These are phyloP conservation scores for Amphiprion clarkii DNA, from an alignment of 2,797 vertebrate species.

Conservation along the genomic window DNA sequence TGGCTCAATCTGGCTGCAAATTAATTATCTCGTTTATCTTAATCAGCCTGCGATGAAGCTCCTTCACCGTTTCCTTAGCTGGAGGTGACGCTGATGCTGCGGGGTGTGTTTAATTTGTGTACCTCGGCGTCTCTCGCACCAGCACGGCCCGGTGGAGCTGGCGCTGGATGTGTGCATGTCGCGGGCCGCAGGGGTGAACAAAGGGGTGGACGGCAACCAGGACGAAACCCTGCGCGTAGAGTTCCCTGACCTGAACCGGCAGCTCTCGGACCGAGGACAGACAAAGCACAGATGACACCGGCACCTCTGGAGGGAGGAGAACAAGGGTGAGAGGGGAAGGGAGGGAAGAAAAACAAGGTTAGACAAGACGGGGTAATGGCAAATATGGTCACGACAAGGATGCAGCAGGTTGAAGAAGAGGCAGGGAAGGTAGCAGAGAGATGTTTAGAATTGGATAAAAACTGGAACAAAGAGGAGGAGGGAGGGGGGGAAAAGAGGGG, in stretches of 20 bases:
- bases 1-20: slow-evolving; percentile 33
- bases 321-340: background rate
- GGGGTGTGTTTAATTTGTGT: slow-evolving; percentile 5
- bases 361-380: slow-evolving; percentile 16
- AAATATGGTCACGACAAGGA: slow-evolving; percentile 35
- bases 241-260: slow-evolving; percentile 91
- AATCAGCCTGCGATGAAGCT: slow-evolving; percentile 19
- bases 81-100: background rate
- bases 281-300: slow-evolving; percentile 90
- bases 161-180: slow-evolving; percentile 89
- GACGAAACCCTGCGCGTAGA: slow-evolving; percentile 93
- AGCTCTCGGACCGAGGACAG: slow-evolving; percentile 93
- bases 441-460: slow-evolving; percentile 23
- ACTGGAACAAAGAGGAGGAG: slow-evolving; percentile 39
- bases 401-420: slow-evolving; percentile 4
- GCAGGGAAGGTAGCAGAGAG: background rate
- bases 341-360: slow-evolving; percentile 23
- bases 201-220: slow-evolving; percentile 95
- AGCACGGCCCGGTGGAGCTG: slow-evolving; percentile 95
- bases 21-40: slow-evolving; percentile 39
- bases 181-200: slow-evolving; percentile 90
- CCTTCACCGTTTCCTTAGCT: slow-evolving; percentile 1
- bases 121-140: slow-evolving; percentile 87
- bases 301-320: slow-evolving; percentile 83
- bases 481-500: background rate